Percentiles rank a stretch among this genome's conserved stretches.
phyloP scores from a whole-genome alignment of 2,888 invertebrate species.

The Dolichomitus sp. region DNA sequence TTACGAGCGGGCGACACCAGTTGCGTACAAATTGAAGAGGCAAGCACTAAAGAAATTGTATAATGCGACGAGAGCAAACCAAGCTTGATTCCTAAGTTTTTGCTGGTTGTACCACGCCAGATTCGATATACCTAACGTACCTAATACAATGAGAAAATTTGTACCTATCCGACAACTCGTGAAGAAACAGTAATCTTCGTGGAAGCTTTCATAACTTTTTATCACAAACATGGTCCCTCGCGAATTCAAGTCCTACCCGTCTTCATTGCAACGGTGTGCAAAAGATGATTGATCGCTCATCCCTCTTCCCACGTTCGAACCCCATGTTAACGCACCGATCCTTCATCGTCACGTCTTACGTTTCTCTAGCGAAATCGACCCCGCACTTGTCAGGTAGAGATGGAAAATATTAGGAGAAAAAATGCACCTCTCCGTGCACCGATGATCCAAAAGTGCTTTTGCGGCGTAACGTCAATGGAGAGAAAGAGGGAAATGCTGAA shows the following conservation, averaged over 20 bases:
- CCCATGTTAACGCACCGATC: slow-evolving; percentile 69
- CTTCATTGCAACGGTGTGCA: slow-evolving; percentile 37
- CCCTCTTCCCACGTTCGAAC: slow-evolving; percentile 56
- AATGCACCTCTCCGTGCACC: not conserved
- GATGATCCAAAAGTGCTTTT: slow-evolving; percentile 44
- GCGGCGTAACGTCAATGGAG: not conserved
- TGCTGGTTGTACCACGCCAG: slow-evolving; percentile 7
- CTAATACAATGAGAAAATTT: slow-evolving; percentile 18
- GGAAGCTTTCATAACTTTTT: slow-evolving; percentile 66
- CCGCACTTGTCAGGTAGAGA: slow-evolving; percentile 43
- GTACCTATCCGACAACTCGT: slow-evolving; percentile 32
- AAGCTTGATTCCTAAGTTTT: slow-evolving; percentile 44
- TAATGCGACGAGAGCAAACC: slow-evolving; percentile 10
- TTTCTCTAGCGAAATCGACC: slow-evolving; percentile 34
- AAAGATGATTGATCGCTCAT: slow-evolving; percentile 69
- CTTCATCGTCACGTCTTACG: slow-evolving; percentile 69
- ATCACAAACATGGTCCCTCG: slow-evolving; percentile 51
- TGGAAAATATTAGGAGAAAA: slow-evolving; percentile 51
- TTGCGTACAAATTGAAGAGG: slow-evolving; percentile 19
- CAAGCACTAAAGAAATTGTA: slow-evolving; percentile 1
- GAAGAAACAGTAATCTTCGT: slow-evolving; percentile 60
- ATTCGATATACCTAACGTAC: slow-evolving; percentile 29
- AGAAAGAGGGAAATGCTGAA: slow-evolving; percentile 1
- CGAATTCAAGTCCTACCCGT: slow-evolving; percentile 51
- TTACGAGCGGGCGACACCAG: slow-evolving; percentile 27